Evolutionary conservation across 2,113 vertebrate species (phyloP).

Genomic region (Turdus rufiventris): DNA sequence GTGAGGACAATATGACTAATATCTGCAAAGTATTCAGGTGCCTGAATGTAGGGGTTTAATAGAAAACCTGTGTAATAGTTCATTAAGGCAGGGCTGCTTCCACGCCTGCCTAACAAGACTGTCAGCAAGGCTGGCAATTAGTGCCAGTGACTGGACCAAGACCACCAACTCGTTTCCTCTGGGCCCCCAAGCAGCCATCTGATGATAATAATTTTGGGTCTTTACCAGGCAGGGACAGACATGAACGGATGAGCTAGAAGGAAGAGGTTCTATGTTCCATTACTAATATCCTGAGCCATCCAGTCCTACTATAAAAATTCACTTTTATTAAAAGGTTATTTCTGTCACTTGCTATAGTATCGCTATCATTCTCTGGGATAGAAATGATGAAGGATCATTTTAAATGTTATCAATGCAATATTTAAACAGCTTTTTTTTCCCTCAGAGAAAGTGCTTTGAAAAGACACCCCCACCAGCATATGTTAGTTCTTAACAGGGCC

Average conservation of each 20-base stretch:
- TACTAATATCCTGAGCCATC: constrained; percentile 63
- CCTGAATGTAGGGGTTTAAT: not conserved
- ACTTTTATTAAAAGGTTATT: constrained; percentile 70
- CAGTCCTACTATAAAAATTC: constrained; percentile 65
- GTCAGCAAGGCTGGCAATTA: constrained; percentile 47
- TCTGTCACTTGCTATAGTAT: constrained; percentile 62
- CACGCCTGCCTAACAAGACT: not conserved
- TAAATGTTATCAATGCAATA: constrained; percentile 63
- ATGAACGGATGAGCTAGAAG: constrained; percentile 57
- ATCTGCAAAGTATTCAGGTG: not conserved
- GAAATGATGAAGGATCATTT: constrained; percentile 60
- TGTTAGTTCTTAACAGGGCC: not conserved
- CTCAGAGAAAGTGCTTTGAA: constrained; percentile 24
- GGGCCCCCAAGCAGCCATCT: constrained; percentile 57
- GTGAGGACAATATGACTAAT: constrained; percentile 7
- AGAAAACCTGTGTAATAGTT: constrained; percentile 19
- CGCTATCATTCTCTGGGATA: constrained; percentile 58
- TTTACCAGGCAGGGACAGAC: constrained; percentile 43
- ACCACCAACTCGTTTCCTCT: constrained; percentile 56
- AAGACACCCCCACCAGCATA: not conserved
- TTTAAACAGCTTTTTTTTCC: constrained; percentile 17
- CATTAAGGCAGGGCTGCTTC: constrained; percentile 25
- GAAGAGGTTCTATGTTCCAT: constrained; percentile 61
- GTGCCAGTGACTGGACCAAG: constrained; percentile 57
- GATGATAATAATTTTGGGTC: constrained; percentile 58